A percentile compares a stretch with the other conserved stretches of the same genome.
These are phyloP conservation scores for Coelogynopora nodosa DNA, from an alignment of 2,888 invertebrate species.

Conservation along the genomic window DNA sequence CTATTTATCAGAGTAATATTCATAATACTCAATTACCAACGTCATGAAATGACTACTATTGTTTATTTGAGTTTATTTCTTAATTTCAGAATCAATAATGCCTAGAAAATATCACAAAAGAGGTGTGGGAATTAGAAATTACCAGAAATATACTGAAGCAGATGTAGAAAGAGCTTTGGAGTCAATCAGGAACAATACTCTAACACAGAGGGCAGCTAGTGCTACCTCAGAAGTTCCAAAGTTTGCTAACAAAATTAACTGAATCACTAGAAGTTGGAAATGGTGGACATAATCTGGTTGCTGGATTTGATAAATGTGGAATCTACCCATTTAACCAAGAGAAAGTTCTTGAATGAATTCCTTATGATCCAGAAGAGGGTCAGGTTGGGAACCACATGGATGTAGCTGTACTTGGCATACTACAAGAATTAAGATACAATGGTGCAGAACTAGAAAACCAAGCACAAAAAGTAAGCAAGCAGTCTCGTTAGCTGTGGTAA, in stretches of 20 bases:
- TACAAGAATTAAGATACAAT: constrained; percentile 25
- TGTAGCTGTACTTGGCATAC: constrained; percentile 14
- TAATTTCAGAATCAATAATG: background rate
- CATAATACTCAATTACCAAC: background rate
- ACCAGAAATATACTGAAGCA: background rate
- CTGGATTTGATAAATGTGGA: constrained; percentile 17
- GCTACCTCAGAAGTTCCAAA: background rate
- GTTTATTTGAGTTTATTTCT: background rate
- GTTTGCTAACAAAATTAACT: background rate
- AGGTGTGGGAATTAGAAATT: background rate
- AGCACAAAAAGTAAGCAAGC: background rate
- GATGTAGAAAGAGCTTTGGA: background rate
- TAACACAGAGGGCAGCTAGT: background rate
- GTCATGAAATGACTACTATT: background rate
- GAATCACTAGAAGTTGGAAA: background rate
- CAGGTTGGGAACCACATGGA: background rate
- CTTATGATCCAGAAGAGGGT: background rate
- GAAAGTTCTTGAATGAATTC: background rate
- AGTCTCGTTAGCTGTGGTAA: background rate
- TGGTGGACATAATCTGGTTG: background rate
- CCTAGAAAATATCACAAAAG: background rate
- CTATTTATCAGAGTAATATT: background rate
- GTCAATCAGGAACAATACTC: background rate
- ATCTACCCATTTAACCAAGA: background rate
- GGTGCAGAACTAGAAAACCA: constrained; percentile 5